Conservation (phyloP, 1,140 invertebrate genomes). For the Apis cerana region DNA sequence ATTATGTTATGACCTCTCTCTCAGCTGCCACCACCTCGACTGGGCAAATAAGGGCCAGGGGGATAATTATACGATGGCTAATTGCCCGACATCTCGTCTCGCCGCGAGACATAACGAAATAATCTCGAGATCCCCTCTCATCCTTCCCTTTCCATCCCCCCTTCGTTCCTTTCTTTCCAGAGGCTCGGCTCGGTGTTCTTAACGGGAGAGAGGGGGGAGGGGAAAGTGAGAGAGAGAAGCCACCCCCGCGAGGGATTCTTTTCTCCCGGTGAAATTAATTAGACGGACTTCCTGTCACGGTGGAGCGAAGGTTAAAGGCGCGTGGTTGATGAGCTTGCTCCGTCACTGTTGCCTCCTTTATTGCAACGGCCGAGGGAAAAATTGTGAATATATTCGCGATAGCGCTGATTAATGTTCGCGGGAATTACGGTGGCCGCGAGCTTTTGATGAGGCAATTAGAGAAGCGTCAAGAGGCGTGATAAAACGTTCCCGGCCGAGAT, state of each 20-base stretch:
- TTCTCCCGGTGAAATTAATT: conserved; percentile 61
- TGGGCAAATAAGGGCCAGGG: conserved; percentile 60
- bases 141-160: neutral
- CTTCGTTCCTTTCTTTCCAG: conserved; percentile 34
- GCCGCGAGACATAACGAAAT: conserved; percentile 68
- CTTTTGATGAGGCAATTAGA: conserved; percentile 29
- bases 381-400: conserved; percentile 33
- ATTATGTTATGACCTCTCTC: conserved; percentile 26
- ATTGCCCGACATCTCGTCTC: conserved; percentile 65
- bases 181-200: conserved; percentile 33
- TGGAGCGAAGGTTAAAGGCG: conserved; percentile 53
- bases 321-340: conserved; percentile 48
- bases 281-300: conserved; percentile 54
- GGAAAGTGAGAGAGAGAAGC: conserved; percentile 36
- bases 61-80: conserved; percentile 73
- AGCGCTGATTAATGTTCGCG: conserved; percentile 34
- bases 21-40: conserved; percentile 56
- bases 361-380: neutral
- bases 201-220: conserved; percentile 32
- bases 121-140: conserved; percentile 45
- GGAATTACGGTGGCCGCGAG: conserved; percentile 4
- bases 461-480: conserved; percentile 14
- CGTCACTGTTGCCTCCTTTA: conserved; percentile 50
- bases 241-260: conserved; percentile 61
- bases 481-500: conserved; percentile 9